Base-by-base conservation (phyloP, 2,888 invertebrate genomes). In the Nomada flava region DNA sequence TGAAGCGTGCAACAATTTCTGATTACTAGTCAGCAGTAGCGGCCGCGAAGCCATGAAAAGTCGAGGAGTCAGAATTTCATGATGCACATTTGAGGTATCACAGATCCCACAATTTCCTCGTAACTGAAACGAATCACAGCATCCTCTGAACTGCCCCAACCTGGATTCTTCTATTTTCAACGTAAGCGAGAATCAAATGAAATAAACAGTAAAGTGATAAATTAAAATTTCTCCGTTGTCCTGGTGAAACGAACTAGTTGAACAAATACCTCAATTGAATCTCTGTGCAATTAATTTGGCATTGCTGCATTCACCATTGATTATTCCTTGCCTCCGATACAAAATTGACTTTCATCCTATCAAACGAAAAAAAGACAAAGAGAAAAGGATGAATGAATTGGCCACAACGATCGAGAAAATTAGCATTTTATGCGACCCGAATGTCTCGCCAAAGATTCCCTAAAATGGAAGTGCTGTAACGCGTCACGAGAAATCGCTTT, bases 51-150 rank as follows among this genome's bases (percentile, higher is more conserved):
- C 29, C 79, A 74, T 29, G 29, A 70, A 70, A 79, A 79, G 65
- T 36, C 50, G 15, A 36, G 18, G 44, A 67, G 53, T 26, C 53
- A 42, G 70, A 60, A 67, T 76, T 57, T 20, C 60, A n/a, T 5
- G 59, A 52, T 72, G 79, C 79, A 79, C 80, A 81, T 81, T 69
- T 65, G 64, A 53, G 73, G 72, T 50, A 70, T 74, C 79, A 18
- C 74, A 74, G 65, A 67, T 63, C 74, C 70, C 74, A 70, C 79
- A 79, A 82, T 79, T 68, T 65, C 70, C 59, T 60, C 26, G 29
- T 59, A 23, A 59, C 57, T 64, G 44, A 53, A 69, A 76, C 70
- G 70, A 65, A 79, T 71, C 52, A 55, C 62, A 20, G 55, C 36
- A 55, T 53, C 42, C 29, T 13, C 1, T 15, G 18, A 13, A 29